Conservation (phyloP, 1,140 invertebrate genomes). For the Hycleus phaleratus region DNA sequence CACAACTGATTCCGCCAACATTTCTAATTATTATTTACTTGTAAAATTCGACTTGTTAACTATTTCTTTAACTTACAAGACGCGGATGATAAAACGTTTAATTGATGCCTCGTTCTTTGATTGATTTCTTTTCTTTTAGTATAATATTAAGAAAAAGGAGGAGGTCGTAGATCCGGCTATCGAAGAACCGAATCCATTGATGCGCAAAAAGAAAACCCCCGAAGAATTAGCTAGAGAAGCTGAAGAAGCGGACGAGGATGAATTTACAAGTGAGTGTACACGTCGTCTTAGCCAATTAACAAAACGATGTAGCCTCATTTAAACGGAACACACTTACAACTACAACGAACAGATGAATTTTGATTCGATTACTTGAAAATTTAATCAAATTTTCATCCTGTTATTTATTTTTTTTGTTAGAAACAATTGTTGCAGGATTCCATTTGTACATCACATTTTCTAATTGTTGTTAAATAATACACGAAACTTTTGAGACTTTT, state of each 20-base stretch:
- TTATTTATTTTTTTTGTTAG: neutral
- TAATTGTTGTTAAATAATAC: slow-evolving; percentile 10
- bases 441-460: neutral
- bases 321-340: slow-evolving; percentile 1
- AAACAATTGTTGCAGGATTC: neutral
- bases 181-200: slow-evolving; percentile 81
- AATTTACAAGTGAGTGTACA: slow-evolving; percentile 86
- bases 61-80: too few relatives aligned
- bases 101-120: neutral
- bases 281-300: slow-evolving; percentile 27
- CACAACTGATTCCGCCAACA: too few relatives aligned
- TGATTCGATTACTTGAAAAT: neutral
- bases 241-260: slow-evolving; percentile 88
- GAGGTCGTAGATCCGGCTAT: slow-evolving; percentile 66
- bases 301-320: slow-evolving; percentile 33
- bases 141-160: slow-evolving; percentile 96
- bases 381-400: slow-evolving; percentile 4
- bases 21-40: too few relatives aligned
- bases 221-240: slow-evolving; percentile 93
- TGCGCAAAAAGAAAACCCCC: slow-evolving; percentile 96
- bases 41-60: neutral
- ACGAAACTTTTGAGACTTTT: neutral
- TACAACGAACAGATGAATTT: slow-evolving; percentile 1
- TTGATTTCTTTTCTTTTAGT: slow-evolving; percentile 57
- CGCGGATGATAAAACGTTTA: too few relatives aligned